Conservation (phyloP, 2,113 vertebrate species). For the Myiozetetes cayanensis region DNA sequence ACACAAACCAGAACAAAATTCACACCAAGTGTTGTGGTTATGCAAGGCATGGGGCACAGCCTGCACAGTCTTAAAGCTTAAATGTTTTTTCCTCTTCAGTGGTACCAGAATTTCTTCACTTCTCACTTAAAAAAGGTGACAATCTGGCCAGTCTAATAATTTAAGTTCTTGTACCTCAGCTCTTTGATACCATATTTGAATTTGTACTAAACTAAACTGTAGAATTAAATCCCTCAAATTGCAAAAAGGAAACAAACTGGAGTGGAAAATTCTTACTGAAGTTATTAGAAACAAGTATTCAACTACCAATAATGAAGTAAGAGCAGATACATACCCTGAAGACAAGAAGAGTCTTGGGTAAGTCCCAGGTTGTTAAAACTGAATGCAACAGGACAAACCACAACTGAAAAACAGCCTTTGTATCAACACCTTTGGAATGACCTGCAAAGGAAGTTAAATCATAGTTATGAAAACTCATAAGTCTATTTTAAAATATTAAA, state of each 20-base stretch:
- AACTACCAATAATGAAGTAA: neutral
- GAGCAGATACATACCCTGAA: neutral
- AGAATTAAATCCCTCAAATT: neutral
- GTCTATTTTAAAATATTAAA: neutral
- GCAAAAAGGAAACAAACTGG: neutral
- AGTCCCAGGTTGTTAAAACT: neutral
- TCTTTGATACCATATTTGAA: neutral
- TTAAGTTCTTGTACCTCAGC: neutral
- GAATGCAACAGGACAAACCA: neutral
- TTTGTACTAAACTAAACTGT: neutral
- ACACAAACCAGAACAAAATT: slow-evolving; percentile 16
- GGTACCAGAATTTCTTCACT: neutral
- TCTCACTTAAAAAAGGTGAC: neutral
- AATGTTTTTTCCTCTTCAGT: neutral
- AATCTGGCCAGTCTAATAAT: neutral
- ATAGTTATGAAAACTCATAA: neutral
- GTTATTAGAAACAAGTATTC: neutral
- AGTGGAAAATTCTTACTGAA: neutral
- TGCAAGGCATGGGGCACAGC: neutral
- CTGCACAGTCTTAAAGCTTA: neutral
- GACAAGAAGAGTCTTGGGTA: neutral
- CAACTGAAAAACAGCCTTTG: neutral
- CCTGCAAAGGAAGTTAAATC: neutral
- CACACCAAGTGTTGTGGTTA: neutral
- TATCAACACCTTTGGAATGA: neutral